Percentiles rank a stretch among this genome's conserved stretches.
These are phyloP conservation scores for Sebastes glaucus DNA, from an alignment of 2,797 vertebrate species.

Conservation along the genomic window DNA sequence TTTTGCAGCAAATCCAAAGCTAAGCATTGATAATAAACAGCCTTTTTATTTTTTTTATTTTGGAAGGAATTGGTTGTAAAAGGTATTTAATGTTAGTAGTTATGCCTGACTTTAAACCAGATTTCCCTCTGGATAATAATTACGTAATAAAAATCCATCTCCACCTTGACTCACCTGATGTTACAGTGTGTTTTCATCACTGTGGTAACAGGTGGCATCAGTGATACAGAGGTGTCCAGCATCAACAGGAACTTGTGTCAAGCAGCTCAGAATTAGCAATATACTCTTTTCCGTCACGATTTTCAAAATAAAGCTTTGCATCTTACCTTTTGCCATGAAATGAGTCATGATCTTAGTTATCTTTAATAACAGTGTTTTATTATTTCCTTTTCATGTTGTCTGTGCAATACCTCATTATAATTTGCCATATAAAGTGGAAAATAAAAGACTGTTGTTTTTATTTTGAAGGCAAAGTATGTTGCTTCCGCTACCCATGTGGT, in stretches of 20 bases:
- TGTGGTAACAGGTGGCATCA: conserved; percentile 42
- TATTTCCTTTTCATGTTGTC: fast-evolving
- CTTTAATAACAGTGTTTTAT: background rate
- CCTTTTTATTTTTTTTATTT: background rate
- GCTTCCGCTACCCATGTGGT: background rate
- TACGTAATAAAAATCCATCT: background rate
- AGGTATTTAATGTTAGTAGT: background rate
- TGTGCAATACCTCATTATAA: fast-evolving
- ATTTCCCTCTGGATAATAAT: background rate
- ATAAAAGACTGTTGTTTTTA: background rate
- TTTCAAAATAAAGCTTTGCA: conserved; percentile 47
- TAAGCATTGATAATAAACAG: background rate
- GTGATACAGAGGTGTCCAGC: background rate
- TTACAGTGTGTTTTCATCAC: conserved; percentile 15
- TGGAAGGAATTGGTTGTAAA: background rate
- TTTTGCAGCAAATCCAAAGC: background rate
- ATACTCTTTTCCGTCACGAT: fast-evolving
- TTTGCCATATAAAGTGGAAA: background rate
- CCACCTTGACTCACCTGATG: conserved; percentile 1
- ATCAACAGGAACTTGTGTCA: background rate
- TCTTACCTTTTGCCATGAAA: fast-evolving
- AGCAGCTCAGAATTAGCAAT: fast-evolving
- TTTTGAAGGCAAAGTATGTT: background rate
- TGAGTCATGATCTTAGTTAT: fast-evolving
- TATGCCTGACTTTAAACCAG: background rate